A percentile compares a stretch with the other conserved stretches of the same genome.
Conservation (phyloP, 2,888 invertebrate genomes). For the Dryococelus australis region DNA sequence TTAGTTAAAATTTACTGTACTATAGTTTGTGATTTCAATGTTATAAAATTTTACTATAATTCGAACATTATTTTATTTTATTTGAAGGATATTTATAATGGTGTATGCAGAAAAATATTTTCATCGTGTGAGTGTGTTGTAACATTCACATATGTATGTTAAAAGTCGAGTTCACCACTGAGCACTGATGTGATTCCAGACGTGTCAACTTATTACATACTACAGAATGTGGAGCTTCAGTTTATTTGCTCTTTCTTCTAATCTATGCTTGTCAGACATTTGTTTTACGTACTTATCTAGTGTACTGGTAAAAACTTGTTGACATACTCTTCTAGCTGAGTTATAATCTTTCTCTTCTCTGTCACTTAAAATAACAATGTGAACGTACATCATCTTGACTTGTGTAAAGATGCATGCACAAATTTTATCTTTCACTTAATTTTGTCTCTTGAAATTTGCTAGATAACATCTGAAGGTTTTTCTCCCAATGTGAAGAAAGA, state of each 20-base stretch:
- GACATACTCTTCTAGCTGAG: background rate
- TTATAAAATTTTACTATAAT: too few relatives aligned
- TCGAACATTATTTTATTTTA: too few relatives aligned
- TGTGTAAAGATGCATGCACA: background rate
- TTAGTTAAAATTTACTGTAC: too few relatives aligned
- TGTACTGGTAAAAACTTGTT: background rate
- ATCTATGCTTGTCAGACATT: background rate
- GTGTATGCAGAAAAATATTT: too few relatives aligned
- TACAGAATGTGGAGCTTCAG: conserved; percentile 5
- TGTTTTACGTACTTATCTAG: background rate
- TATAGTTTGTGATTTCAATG: too few relatives aligned
- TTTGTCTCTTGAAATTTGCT: conserved; percentile 27
- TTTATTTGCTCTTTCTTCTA: background rate
- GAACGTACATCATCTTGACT: background rate
- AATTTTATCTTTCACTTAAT: background rate
- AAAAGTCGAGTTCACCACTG: background rate
- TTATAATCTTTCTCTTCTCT: background rate
- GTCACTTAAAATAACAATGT: background rate
- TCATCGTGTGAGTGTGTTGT: too few relatives aligned
- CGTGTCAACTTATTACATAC: background rate
- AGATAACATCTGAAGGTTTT: conserved; percentile 61
- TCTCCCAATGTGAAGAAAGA: conserved; percentile 74
- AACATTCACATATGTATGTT: background rate
- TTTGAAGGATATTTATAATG: too few relatives aligned
- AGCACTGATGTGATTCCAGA: background rate